These are phyloP conservation scores for Uropsilus gracilis DNA, from an alignment of 2,113 vertebrate species.

Conservation along the genomic window DNA sequence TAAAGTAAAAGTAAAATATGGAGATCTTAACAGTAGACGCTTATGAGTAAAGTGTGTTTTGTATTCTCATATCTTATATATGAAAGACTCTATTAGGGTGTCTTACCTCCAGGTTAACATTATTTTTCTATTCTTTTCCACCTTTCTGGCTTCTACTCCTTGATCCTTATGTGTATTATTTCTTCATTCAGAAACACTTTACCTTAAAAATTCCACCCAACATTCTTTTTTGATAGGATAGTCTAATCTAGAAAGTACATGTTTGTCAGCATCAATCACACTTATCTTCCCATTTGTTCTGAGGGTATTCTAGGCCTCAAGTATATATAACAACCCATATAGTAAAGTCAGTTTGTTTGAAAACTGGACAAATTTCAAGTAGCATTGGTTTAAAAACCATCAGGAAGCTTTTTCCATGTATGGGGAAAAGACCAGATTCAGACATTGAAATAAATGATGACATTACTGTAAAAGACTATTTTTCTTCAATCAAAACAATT, in stretches of 20 bases:
- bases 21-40: background rate
- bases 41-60: background rate
- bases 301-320: background rate
- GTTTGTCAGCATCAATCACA: background rate
- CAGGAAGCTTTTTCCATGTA: constrained; percentile 33
- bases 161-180: background rate
- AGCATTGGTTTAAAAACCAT: background rate
- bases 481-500: constrained; percentile 71
- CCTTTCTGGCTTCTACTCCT: background rate
- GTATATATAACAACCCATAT: background rate
- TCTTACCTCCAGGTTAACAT: background rate
- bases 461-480: constrained; percentile 75
- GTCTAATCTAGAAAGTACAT: background rate
- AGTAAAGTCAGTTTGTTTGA: constrained; percentile 19
- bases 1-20: constrained; percentile 8
- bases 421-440: background rate
- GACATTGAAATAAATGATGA: constrained; percentile 67
- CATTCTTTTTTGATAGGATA: background rate
- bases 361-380: constrained; percentile 23
- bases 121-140: background rate
- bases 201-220: background rate
- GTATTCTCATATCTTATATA: background rate
- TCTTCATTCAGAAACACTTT: background rate
- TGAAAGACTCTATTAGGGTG: background rate
- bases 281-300: constrained; percentile 22